Percentiles rank a stretch among this genome's conserved stretches.
Evolutionary conservation across 2,888 invertebrate genomes (phyloP).

Genomic region (Rhamphomyia laevipes): DNA sequence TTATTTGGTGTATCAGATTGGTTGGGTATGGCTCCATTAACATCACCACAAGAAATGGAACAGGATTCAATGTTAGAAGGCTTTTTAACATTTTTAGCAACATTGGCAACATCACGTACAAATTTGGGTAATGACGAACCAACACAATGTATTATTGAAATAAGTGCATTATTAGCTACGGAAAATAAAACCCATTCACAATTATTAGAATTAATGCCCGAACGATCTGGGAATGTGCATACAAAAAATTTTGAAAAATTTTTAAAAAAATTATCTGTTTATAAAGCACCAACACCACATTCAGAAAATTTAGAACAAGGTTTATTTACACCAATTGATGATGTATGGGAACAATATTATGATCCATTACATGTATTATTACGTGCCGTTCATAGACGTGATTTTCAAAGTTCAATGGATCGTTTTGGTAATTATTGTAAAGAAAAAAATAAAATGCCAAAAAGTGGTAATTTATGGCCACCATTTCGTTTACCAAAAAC

Average conservation of each 20-base stretch:
- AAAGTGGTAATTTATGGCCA: conserved; percentile 59
- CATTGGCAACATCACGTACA: conserved; percentile 75
- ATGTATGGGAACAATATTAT: conserved; percentile 86
- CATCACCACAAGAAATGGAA: conserved; percentile 61
- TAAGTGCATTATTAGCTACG: conserved; percentile 85
- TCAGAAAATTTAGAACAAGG: conserved; percentile 79
- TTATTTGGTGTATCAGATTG: conserved; percentile 84
- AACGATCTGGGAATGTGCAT: conserved; percentile 84
- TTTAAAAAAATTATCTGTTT: conserved; percentile 71
- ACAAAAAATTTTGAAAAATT: conserved; percentile 80
- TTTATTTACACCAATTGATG: conserved; percentile 71
- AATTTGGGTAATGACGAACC: conserved; percentile 58
- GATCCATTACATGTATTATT: conserved; percentile 88
- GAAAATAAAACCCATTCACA: conserved; percentile 94
- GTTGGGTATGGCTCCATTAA: conserved; percentile 63
- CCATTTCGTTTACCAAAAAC: conserved; percentile 63
- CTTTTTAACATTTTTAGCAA: conserved; percentile 80
- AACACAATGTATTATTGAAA: conserved; percentile 70
- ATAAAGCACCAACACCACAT: conserved; percentile 63
- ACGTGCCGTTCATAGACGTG: conserved; percentile 80
- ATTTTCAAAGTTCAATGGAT: conserved; percentile 91
- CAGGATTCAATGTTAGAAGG: conserved; percentile 91
- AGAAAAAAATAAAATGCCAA: conserved; percentile 46
- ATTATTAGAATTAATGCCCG: conserved; percentile 89
- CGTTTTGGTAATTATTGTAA: conserved; percentile 70